Base-by-base conservation (phyloP, 2,113 vertebrate species). In the Hippocampus comes region DNA sequence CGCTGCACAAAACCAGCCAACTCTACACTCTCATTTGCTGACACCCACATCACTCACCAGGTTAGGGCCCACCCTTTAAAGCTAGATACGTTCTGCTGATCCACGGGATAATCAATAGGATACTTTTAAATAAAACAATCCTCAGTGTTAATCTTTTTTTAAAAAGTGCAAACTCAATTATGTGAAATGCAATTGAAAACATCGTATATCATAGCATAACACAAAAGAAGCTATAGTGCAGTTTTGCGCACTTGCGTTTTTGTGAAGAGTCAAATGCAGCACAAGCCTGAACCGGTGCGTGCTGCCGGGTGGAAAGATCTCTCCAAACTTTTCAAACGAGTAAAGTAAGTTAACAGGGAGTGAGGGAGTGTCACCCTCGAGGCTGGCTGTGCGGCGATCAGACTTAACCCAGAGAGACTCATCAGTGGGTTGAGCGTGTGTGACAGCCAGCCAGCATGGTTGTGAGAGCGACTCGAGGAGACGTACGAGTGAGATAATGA, bases 321-420 rank as follows among this genome's bases (percentile, higher is more conserved):
- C 11, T 21, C 12, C 9, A 41, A 64, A 48, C 43, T 66, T 66
- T 66, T 27, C 64, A 49, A 65, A 65, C 51, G 30, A 78, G 67
- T 55, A 42, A 14, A 67, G 46, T 61, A 42, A 61, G 63, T 25
- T 23, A 23, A n/a, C 53, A 23, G 63, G 41, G 42, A 66, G 56
- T 14, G 59, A 48, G 42, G 63, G 68, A 69, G 66, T 17, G 53
- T 84, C 76, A 68, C 53, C 75, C 68, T 82, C 75, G 78, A 41
- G 74, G 66, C 71, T 18, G 43, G 74, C 71, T 78, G 56, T n/a
- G 49, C 11, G 71, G 66, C 73, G 74, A 84, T 77, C 76, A 82
- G 15, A 59, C 71, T 46, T 46, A 75, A 76, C 66, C 76, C 51
- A 2, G 51, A 72, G 27, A 64, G 61, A 73, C 74, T 82, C 51